Evolutionary conservation across 2,113 vertebrate species (phyloP).

Genomic region (Malaclemys terrapin): DNA sequence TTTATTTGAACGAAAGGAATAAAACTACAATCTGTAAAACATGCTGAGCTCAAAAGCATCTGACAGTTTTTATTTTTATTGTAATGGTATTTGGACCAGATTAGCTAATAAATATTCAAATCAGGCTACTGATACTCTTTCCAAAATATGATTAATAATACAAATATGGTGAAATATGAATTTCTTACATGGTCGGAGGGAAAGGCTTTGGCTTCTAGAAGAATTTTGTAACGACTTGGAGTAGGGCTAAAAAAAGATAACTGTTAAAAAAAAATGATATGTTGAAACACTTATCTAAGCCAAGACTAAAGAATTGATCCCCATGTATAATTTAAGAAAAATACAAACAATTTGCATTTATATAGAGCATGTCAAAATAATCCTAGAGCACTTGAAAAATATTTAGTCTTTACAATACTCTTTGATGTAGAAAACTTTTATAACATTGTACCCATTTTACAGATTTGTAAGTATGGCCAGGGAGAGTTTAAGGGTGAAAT

Average conservation of each 20-base stretch:
- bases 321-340: conserved; percentile 32
- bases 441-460: not conserved
- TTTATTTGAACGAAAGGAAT: conserved; percentile 79
- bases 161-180: conserved; percentile 75
- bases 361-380: conserved; percentile 3
- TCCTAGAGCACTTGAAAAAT: not conserved
- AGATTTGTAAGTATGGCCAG: not conserved
- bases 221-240: conserved; percentile 88
- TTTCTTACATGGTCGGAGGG: conserved; percentile 95
- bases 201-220: conserved; percentile 94
- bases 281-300: conserved; percentile 46
- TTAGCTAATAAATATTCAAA: conserved; percentile 77
- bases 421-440: not conserved
- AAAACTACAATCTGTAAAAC: conserved; percentile 73
- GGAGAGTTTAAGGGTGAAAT: not conserved
- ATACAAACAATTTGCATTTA: conserved; percentile 23
- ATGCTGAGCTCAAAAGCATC: conserved; percentile 72
- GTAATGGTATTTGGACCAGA: conserved; percentile 65
- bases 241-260: conserved; percentile 96
- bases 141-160: conserved; percentile 70
- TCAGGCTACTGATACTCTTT: conserved; percentile 54
- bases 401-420: conserved; percentile 11
- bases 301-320: conserved; percentile 44
- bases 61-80: conserved; percentile 74
- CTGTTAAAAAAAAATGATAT: conserved; percentile 77